Evolutionary conservation across 2,113 vertebrate species (phyloP), one percentile per base, ranked within the genome.

Genomic region (Campylomormyrus tamandua): DNA sequence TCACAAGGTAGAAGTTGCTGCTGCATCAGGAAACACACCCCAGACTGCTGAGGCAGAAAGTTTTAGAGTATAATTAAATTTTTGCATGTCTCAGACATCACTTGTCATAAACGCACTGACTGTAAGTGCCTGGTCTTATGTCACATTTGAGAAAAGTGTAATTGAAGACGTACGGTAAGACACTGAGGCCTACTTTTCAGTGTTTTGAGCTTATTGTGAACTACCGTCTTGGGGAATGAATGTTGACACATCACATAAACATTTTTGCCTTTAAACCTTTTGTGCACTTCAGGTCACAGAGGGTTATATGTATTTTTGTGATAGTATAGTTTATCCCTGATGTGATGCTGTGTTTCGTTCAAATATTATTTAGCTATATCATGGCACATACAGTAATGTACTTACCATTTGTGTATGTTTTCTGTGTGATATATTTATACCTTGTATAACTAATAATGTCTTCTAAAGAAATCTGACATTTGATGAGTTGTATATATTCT

Each of bases 31-130:
- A 91, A 95, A 93, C 91, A 86, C 90, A 15, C 90, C 21, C 92
- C 92, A 74, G 93, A 92, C 86, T 92, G 91, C 93, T 91, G 94
- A 92, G 92, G 94, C 87, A 92, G 91, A 91, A 94, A 93, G 90
- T 90, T 91, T 27, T 50, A 45, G 62, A 92, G 91, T 92, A 92
- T 96, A 95, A 96, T 96, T 96, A 95, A 96, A 95, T 91, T 92
- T 89, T 93, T 93, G 94, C 91, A 85, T 95, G 94, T 95, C 94
- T 95, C 93, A 95, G 85, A 87, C 86, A 85, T 56, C 87, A 91
- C 92, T 91, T 91, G 91, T 93, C 91, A 91, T 93, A 92, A 91
- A 92, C 93, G 95, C 95, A 95, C 96, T 94, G 94, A 94, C 88
- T 74, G 87, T 87, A 85, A 90, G 89, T 93, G 21, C 35, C 62